A percentile compares a stretch with the other conserved stretches of the same genome.
Evolutionary conservation across 2,797 vertebrate species (phyloP).

Genomic region (Karalla daura): DNA sequence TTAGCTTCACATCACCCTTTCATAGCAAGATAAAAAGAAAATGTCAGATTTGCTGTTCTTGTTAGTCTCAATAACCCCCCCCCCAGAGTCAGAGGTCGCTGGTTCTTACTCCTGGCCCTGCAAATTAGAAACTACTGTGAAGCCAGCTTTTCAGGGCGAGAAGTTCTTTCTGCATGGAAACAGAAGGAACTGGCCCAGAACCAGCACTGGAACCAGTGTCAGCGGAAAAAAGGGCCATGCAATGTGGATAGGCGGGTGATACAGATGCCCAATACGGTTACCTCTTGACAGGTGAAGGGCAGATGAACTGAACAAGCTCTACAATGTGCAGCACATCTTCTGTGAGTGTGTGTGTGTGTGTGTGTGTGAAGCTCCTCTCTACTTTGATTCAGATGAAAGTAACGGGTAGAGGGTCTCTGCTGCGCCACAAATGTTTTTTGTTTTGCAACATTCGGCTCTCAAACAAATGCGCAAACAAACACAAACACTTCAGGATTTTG

Average conservation of each 20-base stretch:
- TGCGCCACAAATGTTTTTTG: constrained; percentile 36
- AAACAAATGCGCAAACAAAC: constrained; percentile 16
- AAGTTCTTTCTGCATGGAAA: too few species aligned
- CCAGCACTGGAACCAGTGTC: not conserved
- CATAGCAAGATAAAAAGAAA: too few species aligned
- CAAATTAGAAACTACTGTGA: too few species aligned
- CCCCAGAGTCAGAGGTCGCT: too few species aligned
- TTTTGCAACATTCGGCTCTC: constrained; percentile 20
- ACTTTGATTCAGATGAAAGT: constrained; percentile 51
- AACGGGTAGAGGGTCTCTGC: constrained; percentile 15
- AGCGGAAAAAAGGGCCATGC: constrained; percentile 17
- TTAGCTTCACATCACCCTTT: too few species aligned
- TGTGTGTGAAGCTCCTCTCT: constrained; percentile 13
- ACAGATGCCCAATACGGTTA: too few species aligned
- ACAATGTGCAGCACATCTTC: constrained; percentile 16
- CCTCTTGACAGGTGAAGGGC: constrained; percentile 58
- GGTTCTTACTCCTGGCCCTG: too few species aligned
- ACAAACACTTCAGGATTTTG: constrained; percentile 20
- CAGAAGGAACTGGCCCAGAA: too few species aligned
- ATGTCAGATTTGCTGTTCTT: too few species aligned
- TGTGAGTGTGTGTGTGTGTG: constrained; percentile 14
- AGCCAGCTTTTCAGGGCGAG: too few species aligned
- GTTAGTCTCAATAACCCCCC: too few species aligned
- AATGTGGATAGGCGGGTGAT: too few species aligned
- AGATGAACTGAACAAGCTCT: constrained; percentile 69